Evolutionary conservation across 2,113 vertebrate species (phyloP), one percentile per base, ranked within the genome.

Genomic region (Lontra canadensis): DNA sequence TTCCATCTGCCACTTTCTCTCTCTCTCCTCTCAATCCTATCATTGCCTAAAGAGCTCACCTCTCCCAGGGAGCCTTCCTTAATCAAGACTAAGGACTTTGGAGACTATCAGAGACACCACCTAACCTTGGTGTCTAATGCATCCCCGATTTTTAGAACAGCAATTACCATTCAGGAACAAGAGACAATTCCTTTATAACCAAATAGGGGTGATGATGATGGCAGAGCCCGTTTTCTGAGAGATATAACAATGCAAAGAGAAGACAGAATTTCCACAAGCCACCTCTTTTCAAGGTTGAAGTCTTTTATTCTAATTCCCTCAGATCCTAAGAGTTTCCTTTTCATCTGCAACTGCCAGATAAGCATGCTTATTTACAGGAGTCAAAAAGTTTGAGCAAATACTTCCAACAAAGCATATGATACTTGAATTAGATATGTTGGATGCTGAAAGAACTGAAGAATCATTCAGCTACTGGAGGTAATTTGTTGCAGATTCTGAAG

Each of bases 31-130:
- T 93, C 1, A 0, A 39, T 93, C 36, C 67, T 83, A 57, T 55
- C 47, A 79, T 42, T 88, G 80, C 80, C 78, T 96, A 91, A 42
- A 94, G 97, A 95, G 67, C 42, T 82, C 69, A 94, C 97, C 91
- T 97, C 96, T 94, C 81, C 73, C 88, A 96, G 92, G 96, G 96
- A 97, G 96, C 47, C 88, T 88, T 95, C 95, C 87, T 94, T 81
- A 88, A 83, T 85, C 47, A 92, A 97, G 44, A 86, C 17, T 49
- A 95, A 93, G 47, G 55, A 61, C 31, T 85, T 67, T 39, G 73
- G 17, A 44, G 21, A 85, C 83, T 39, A 52, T 21, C 84, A 81
- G 9, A 83, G 25, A 25, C 14, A 61, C 44, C 39, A 93, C 34
- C 36, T 59, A 55, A 88, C 67, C 80, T 1, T 42, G 25, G 74